Conservation (phyloP, 2,113 vertebrate genomes). For the Rhinoptilus africanus region DNA sequence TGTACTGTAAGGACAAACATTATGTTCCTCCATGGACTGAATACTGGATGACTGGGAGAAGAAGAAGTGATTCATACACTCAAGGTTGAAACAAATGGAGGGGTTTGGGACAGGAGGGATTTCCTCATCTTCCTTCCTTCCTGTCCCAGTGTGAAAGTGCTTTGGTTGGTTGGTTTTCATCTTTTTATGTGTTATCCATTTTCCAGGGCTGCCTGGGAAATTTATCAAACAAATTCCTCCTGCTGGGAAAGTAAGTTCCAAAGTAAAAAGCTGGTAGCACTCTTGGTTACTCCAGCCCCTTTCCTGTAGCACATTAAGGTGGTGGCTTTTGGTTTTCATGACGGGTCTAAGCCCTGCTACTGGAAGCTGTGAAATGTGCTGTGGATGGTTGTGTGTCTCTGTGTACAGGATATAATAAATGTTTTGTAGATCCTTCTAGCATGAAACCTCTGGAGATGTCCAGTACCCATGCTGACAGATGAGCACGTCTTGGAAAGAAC, state of each 20-base stretch:
- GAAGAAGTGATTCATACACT: background rate
- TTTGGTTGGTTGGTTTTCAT: background rate
- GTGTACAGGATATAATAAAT: background rate
- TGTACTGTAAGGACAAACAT: background rate
- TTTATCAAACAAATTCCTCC: background rate
- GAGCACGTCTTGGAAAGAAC: background rate
- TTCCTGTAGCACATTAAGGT: background rate
- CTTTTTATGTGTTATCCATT: background rate
- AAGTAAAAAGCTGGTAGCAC: background rate
- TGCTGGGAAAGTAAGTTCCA: background rate
- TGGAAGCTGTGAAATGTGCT: background rate
- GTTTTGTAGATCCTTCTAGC: background rate
- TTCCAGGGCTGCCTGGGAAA: background rate
- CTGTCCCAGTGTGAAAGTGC: background rate
- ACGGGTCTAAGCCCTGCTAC: background rate
- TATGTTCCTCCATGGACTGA: background rate
- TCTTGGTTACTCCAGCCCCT: background rate
- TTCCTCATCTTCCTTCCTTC: background rate
- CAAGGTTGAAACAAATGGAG: background rate
- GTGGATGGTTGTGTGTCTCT: background rate
- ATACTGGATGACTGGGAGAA: background rate
- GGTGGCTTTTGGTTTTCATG: background rate
- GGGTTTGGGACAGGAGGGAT: background rate
- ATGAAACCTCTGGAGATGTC: background rate
- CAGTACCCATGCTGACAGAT: background rate